Base-by-base conservation (phyloP, 1,140 invertebrate genomes). In the Calephelis nemesis region DNA sequence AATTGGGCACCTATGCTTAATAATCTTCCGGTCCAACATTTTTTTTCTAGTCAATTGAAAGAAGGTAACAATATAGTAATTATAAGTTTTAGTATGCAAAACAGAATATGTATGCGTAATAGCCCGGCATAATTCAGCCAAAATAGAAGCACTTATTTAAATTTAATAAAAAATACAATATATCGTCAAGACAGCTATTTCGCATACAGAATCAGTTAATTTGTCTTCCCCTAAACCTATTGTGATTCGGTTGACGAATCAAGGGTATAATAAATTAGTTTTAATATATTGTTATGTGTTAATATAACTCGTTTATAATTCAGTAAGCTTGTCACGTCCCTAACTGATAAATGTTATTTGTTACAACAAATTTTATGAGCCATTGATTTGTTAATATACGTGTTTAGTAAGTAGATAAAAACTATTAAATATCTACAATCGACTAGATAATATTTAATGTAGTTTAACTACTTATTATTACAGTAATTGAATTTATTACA, bases 351-450 rank as follows among this genome's bases (percentile, higher is more conserved):
- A 54, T 45, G 19, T 54, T 54, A 54, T 54, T 54, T 19, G 13
- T 7, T 54, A 54, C 52, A 54, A 54, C 67, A 60, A 58, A 50
- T 67, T 69, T 69, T 71, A 74, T 54, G 65, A 74, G 66, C 50
- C 49, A 71, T 74, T 74, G 66, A 68, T 71, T 71, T 71, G 58
- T 19, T 54, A 54, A 54, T 52, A 19, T 54, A 9, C 4, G 15
- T 54, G 19, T 54, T 54, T 19, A 5, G 19, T 30, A 54, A 5
- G 19, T 54, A 54, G 19, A 54, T 54, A 54, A 54, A 54, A 54
- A 54, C 13, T 54, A 54, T 54, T 54, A 54, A 30, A 15, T 9
- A 11, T 54, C 15, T 52, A 19, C 19, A 19, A 19, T 54, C 15
- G 30, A 10, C 13, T 54, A 13, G 19, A 19, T 4, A 54, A 54